Conservation (phyloP, 1,140 invertebrate genomes). For the Chlorops oryzae region DNA sequence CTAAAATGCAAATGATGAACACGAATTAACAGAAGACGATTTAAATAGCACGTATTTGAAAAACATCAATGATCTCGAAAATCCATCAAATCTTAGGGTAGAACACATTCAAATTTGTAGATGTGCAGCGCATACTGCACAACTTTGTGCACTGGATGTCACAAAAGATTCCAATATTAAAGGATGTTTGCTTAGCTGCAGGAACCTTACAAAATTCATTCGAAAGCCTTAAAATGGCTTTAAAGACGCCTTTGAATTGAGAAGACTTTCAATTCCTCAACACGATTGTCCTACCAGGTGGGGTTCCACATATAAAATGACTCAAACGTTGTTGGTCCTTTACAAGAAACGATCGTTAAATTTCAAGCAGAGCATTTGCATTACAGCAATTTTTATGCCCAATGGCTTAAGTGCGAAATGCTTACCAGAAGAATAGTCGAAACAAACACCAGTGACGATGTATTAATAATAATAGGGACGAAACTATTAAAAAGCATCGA, state of each 20-base stretch:
- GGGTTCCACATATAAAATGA: constrained; percentile 16
- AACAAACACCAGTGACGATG: no score
- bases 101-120: constrained; percentile 7
- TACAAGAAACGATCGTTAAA: constrained; percentile 13
- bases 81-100: constrained; percentile 1
- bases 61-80: constrained; percentile 4
- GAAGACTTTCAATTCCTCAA: constrained; percentile 12
- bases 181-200: background rate
- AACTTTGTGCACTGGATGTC: constrained; percentile 7
- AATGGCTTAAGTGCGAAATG: constrained; percentile 14
- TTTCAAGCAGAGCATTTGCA: constrained; percentile 14
- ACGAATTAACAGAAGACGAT: no score
- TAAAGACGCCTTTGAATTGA: constrained; percentile 10
- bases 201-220: constrained; percentile 9
- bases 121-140: background rate
- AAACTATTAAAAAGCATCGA: constrained; percentile 8
- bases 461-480: no score
- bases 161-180: constrained; percentile 4
- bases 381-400: constrained; percentile 16
- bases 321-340: constrained; percentile 8
- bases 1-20: no score
- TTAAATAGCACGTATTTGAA: constrained; percentile 4
- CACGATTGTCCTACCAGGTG: constrained; percentile 15
- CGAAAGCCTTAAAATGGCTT: constrained; percentile 8
- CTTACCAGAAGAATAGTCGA: constrained; percentile 11